Conservation (phyloP, 2,797 vertebrate genomes). For the Decapterus maruadsi region DNA sequence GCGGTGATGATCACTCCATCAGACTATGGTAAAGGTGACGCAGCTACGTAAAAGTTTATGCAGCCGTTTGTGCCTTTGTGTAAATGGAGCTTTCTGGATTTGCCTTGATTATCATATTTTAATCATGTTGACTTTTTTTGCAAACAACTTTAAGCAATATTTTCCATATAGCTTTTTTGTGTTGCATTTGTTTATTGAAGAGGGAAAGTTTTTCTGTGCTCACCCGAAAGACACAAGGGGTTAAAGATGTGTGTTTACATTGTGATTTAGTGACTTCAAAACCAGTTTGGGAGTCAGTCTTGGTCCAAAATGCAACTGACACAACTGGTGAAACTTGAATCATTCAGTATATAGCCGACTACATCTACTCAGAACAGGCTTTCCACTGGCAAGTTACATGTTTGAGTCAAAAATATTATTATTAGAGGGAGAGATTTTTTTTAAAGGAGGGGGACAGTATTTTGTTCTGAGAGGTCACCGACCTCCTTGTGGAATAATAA, state of each 20-base stretch:
- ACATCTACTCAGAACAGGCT: neutral
- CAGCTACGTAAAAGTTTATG: too few species aligned
- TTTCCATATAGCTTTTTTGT: neutral
- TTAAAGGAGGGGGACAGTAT: neutral
- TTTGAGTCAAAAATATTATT: neutral
- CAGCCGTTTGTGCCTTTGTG: neutral
- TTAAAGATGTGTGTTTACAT: neutral
- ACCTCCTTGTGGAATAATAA: neutral
- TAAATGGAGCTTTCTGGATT: neutral
- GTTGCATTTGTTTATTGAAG: neutral
- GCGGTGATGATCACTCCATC: too few species aligned
- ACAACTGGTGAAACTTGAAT: neutral
- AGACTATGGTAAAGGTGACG: too few species aligned
- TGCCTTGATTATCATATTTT: neutral
- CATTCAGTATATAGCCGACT: neutral
- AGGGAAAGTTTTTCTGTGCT: neutral
- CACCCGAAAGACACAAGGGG: neutral
- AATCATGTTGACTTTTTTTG: neutral
- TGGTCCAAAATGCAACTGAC: neutral
- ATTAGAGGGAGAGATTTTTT: neutral
- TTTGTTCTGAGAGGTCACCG: too few species aligned
- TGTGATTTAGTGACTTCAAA: neutral
- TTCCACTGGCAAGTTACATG: neutral
- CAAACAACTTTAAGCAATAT: neutral
- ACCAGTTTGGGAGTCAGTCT: neutral